These are phyloP conservation scores for Anhinga anhinga DNA, from an alignment of 2,113 vertebrate species.

Conservation along the genomic window DNA sequence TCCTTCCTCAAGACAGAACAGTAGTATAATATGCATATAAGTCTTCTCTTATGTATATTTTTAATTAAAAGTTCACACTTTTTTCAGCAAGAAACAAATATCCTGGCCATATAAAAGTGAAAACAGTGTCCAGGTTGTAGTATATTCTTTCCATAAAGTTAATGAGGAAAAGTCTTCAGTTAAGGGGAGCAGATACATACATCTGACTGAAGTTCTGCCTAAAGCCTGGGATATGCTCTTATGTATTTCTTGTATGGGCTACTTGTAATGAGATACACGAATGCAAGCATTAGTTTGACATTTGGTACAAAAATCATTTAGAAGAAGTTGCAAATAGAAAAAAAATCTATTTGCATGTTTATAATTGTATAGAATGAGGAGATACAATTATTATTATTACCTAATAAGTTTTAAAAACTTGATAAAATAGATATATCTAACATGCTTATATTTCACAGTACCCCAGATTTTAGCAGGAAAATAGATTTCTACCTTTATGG, in stretches of 20 bases:
- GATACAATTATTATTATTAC: background rate
- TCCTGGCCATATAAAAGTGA: background rate
- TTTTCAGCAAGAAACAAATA: background rate
- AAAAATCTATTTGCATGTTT: background rate
- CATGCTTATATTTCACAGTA: background rate
- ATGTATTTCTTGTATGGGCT: background rate
- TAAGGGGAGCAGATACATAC: background rate
- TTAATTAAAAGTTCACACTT: background rate
- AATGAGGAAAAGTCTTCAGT: background rate
- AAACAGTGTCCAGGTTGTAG: background rate
- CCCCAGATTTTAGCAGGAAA: background rate
- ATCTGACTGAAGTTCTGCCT: background rate
- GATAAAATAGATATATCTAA: background rate
- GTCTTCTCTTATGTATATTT: background rate
- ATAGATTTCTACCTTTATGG: background rate
- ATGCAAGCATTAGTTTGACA: background rate
- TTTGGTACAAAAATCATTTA: background rate
- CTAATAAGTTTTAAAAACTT: background rate
- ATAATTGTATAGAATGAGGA: background rate
- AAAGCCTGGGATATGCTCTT: background rate
- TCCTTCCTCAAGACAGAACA: constrained; percentile 1
- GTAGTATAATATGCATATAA: background rate
- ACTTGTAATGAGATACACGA: background rate
- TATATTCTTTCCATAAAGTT: background rate
- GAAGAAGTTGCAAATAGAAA: background rate